Conservation (phyloP, 2,113 vertebrate species). For the Brevimyrus niger region DNA sequence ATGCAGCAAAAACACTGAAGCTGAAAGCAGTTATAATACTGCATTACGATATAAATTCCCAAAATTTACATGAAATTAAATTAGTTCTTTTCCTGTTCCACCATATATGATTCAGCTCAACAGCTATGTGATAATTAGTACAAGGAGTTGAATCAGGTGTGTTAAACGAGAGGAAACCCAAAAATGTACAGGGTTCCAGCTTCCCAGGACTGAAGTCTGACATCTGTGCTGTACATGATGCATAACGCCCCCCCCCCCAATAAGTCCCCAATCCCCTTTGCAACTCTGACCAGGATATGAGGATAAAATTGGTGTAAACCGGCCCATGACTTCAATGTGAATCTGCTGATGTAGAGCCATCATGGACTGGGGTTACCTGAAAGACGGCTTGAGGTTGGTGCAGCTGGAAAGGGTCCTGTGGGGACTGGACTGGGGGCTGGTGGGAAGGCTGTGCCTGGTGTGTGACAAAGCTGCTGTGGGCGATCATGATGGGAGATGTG, state of each 20-base stretch:
- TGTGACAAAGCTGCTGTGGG: constrained; percentile 52
- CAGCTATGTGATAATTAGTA: too few species aligned
- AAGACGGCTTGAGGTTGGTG: constrained; percentile 65
- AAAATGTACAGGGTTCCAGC: too few species aligned
- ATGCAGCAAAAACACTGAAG: neutral
- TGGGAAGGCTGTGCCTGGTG: constrained; percentile 58
- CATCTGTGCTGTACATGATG: neutral
- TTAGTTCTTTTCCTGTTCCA: too few species aligned
- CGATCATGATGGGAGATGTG: constrained; percentile 63
- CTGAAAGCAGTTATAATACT: neutral
- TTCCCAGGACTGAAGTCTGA: too few species aligned
- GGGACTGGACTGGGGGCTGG: constrained; percentile 49
- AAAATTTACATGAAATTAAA: too few species aligned
- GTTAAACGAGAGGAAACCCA: too few species aligned
- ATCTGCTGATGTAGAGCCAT: neutral
- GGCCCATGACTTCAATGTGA: neutral
- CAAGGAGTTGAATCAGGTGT: too few species aligned
- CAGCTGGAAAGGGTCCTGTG: constrained; percentile 52
- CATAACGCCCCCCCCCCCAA: neutral
- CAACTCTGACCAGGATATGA: neutral
- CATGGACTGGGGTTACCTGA: constrained; percentile 50
- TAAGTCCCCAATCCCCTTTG: neutral
- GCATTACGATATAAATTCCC: too few species aligned
- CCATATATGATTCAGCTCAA: too few species aligned
- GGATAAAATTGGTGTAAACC: neutral